Conservation (phyloP, 2,797 vertebrate species). For the Phoeniculus purpureus region DNA sequence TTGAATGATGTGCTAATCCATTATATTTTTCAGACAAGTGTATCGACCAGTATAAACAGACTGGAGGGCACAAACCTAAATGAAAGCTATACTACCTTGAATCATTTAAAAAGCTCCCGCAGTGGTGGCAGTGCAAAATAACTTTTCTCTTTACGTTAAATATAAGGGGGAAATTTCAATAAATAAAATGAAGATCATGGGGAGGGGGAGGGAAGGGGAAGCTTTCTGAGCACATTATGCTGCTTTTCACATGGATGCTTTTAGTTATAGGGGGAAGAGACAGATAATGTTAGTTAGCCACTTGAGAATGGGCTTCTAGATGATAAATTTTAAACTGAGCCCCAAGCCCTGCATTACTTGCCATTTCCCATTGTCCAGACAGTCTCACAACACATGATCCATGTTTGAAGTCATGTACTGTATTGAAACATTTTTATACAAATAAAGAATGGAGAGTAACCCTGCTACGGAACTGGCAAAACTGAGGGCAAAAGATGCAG, state of each 20-base stretch:
- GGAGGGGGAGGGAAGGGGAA: background rate
- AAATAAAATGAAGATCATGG: slow-evolving; percentile 73
- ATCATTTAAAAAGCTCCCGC: slow-evolving; percentile 88
- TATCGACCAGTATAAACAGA: slow-evolving; percentile 96
- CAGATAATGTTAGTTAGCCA: slow-evolving; percentile 2
- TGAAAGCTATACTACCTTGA: slow-evolving; percentile 89
- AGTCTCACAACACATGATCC: slow-evolving; percentile 12
- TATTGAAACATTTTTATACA: slow-evolving; percentile 38
- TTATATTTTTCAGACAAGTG: slow-evolving; percentile 96
- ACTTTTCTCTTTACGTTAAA: slow-evolving; percentile 74
- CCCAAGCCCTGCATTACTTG: slow-evolving; percentile 20
- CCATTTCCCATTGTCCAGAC: slow-evolving; percentile 8
- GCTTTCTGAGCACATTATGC: slow-evolving; percentile 10
- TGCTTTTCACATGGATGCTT: slow-evolving; percentile 30
- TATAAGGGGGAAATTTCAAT: slow-evolving; percentile 72
- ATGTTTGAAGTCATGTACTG: slow-evolving; percentile 36
- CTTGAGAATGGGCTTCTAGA: slow-evolving; percentile 44
- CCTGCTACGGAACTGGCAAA: slow-evolving; percentile 4
- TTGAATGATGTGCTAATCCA: slow-evolving; percentile 96
- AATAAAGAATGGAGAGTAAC: slow-evolving; percentile 46
- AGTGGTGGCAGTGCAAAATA: slow-evolving; percentile 81
- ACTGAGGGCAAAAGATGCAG: background rate
- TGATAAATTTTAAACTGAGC: slow-evolving; percentile 54
- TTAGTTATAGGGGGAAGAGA: slow-evolving; percentile 52
- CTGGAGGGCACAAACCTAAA: slow-evolving; percentile 92